Percentiles rank a stretch among this genome's conserved stretches.
Conservation (phyloP, 2,113 vertebrate genomes). For the Myotis yumanensis region DNA sequence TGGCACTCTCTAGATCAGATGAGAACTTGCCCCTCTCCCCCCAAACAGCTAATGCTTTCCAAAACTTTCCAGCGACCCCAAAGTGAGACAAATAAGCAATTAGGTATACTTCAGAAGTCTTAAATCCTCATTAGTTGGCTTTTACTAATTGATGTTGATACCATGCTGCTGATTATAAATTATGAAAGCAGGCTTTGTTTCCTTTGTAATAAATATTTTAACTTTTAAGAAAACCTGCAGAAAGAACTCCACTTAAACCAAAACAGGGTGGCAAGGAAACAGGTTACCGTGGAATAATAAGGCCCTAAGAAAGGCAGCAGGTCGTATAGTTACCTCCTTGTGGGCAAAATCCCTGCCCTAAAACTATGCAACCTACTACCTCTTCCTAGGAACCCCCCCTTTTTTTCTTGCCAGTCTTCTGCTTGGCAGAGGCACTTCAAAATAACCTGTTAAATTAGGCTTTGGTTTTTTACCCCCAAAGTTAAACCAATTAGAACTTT, state of each 20-base stretch:
- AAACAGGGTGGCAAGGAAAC: constrained; percentile 57
- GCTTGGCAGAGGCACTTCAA: constrained; percentile 68
- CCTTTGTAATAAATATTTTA: not conserved
- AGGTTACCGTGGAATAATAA: constrained; percentile 79
- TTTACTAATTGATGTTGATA: not conserved
- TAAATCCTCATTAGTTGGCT: not conserved
- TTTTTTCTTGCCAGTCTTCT: constrained; percentile 80
- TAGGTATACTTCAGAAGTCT: not conserved
- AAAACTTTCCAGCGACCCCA: not conserved
- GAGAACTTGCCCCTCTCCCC: not conserved
- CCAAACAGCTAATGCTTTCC: not conserved
- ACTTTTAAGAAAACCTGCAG: constrained; percentile 12
- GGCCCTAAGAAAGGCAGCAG: constrained; percentile 91
- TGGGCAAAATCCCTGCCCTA: constrained; percentile 91
- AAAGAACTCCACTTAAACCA: constrained; percentile 65
- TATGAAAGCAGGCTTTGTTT: not conserved
- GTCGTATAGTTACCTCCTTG: constrained; percentile 91
- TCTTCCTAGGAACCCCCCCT: constrained; percentile 90
- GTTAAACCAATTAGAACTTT: not conserved
- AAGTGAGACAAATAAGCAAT: not conserved
- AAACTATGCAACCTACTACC: constrained; percentile 93
- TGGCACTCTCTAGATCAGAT: not conserved
- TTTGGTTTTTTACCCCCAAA: constrained; percentile 45
- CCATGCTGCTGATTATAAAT: not conserved
- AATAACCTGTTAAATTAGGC: constrained; percentile 65